phyloP scores from a whole-genome alignment of 2,797 vertebrate species.

The Danio tinwini region DNA sequence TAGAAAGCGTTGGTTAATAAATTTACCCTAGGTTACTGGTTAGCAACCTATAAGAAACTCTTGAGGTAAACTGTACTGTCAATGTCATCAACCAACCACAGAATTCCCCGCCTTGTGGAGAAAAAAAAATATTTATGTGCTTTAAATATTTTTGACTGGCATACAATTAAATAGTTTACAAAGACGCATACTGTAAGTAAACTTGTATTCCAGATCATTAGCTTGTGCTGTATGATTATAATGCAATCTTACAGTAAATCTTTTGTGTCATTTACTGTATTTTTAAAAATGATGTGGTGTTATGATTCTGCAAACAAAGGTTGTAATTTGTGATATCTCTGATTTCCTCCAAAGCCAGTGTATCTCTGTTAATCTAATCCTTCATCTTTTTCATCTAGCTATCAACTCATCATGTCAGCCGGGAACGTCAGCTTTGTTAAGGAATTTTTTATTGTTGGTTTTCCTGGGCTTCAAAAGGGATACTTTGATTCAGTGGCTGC shows the following conservation, averaged over 20 bases:
- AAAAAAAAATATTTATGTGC: not conserved
- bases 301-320: not conserved
- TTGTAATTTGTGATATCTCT: not conserved
- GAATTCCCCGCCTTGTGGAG: not conserved
- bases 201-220: not conserved
- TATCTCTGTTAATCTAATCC: not conserved
- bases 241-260: no score
- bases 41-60: not conserved
- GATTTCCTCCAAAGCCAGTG: not conserved
- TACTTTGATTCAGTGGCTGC: conserved; percentile 61
- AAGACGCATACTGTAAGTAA: conserved; percentile 9
- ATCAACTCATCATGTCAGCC: conserved; percentile 36
- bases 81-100: conserved; percentile 7
- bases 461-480: conserved; percentile 71
- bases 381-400: not conserved
- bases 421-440: conserved; percentile 65
- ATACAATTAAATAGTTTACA: not conserved
- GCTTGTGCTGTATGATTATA: not conserved
- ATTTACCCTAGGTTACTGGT: not conserved
- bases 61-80: not conserved
- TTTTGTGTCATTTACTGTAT: not conserved
- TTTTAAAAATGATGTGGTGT: not conserved
- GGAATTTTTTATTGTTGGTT: conserved; percentile 76
- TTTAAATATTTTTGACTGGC: conserved; percentile 5
- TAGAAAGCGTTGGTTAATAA: not conserved